Evolutionary conservation across 1,140 invertebrate genomes (phyloP), one percentile per base, ranked within the genome.

Genomic region (Panulirus ornatus): DNA sequence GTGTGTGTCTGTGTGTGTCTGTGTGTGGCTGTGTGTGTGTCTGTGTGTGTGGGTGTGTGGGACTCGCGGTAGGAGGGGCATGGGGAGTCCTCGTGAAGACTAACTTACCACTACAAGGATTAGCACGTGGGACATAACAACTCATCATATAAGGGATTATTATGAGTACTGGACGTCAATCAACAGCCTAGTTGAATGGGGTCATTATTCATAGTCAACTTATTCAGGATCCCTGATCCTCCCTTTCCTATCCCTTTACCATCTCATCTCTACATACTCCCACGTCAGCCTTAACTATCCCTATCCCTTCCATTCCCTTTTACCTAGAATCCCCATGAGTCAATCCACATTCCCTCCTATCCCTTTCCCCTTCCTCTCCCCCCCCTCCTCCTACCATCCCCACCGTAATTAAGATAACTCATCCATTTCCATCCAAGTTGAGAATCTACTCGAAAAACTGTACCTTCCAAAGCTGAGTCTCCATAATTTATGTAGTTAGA

Each of bases 381-480:
- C 47, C 5, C 38, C 22, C 44, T 38, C 42, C 42, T 54, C 19
- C 40, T 22, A 2, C 40, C 36, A 16, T 11, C 51, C 54, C n/a
- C 75, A 58, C 71, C 51, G 22, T 58, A 78, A 47, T 66, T 44
- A 34, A 58, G 40, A 82, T 38, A 44, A 44, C 40, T 89, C 81
- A 58, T 82, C 66, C 47, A 63, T 75, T 54, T 89, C 88, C 88
- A 89, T 89, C 88, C 88, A 89, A 14, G 27, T 51, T 16, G 58
- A 75, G 79, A 75, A 36, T 75, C 40, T 73, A 54, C 63, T 81
- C 66, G 16, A 63, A 63, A 47, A 83, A 71, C 88, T 71, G 79
- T 82, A 83, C 88, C 88, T 89, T 82, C 88, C 88, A 89, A 84
- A 89, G 88, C 79, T 89, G 88, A 89, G 88, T 89, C 88, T 89